Evolutionary conservation across 2,797 vertebrate species (phyloP).

Genomic region (Clarias laeviceps): DNA sequence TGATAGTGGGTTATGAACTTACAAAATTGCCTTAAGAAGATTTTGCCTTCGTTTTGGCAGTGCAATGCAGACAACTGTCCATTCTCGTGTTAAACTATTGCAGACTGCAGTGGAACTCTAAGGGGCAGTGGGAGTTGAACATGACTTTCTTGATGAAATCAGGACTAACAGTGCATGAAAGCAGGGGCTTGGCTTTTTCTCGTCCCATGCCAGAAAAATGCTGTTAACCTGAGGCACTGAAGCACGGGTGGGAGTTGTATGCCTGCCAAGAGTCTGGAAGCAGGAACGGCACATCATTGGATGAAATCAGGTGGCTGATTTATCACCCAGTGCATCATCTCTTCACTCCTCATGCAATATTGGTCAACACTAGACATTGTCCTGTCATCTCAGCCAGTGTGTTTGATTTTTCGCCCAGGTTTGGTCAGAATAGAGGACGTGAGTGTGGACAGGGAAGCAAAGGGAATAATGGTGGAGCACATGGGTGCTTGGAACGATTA

Average conservation of each 20-base stretch:
- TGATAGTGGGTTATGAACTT: not conserved
- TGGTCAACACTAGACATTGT: conserved; percentile 12
- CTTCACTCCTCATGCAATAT: conserved; percentile 1
- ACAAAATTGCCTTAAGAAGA: conserved; percentile 9
- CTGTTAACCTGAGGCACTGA: conserved; percentile 58
- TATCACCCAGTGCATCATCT: conserved; percentile 45
- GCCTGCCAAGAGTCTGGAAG: conserved; percentile 65
- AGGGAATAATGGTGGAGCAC: conserved; percentile 48
- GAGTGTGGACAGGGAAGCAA: conserved; percentile 30
- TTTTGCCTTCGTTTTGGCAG: conserved; percentile 5
- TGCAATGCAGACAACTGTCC: conserved; percentile 55
- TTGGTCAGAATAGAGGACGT: not conserved
- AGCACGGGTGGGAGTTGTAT: conserved; percentile 50
- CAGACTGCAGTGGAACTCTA: conserved; percentile 54
- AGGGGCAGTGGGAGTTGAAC: conserved; percentile 53
- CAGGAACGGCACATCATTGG: conserved; percentile 59
- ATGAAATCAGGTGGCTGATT: conserved; percentile 60
- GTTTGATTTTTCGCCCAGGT: conserved; percentile 22
- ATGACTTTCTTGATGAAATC: conserved; percentile 62
- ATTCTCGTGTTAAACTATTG: conserved; percentile 53
- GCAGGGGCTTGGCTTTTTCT: conserved; percentile 61
- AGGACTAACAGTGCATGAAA: conserved; percentile 74
- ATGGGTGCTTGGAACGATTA: conserved; percentile 54
- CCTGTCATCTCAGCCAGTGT: not conserved
- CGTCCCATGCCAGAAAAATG: conserved; percentile 60